These are phyloP conservation scores for Rousettus madagascariensis DNA, from an alignment of 2,797 vertebrate species.

Conservation along the genomic window DNA sequence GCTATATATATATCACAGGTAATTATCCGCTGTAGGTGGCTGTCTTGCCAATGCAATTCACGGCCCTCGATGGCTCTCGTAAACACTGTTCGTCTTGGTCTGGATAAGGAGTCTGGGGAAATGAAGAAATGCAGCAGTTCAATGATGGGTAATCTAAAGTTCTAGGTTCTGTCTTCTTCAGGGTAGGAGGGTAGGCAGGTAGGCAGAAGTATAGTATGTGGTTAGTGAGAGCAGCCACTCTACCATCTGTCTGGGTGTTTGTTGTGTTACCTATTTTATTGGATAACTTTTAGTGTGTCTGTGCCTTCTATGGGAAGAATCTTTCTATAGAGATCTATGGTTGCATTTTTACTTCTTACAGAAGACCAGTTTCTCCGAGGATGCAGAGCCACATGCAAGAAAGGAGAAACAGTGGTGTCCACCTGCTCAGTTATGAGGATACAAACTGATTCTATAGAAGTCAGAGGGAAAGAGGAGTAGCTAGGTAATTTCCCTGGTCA, in stretches of 20 bases:
- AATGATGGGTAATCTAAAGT: constrained; percentile 20
- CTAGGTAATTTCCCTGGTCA: not conserved
- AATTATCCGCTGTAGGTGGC: constrained; percentile 98
- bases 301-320: not conserved
- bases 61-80: constrained; percentile 96
- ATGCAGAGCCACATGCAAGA: constrained; percentile 19
- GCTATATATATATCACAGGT: constrained; percentile 96
- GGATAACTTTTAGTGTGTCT: constrained; percentile 17
- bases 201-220: not conserved
- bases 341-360: constrained; percentile 21
- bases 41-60: constrained; percentile 99
- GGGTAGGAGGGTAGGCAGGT: not conserved
- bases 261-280: not conserved
- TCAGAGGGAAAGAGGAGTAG: constrained; percentile 24
- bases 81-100: constrained; percentile 96
- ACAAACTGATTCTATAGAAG: not conserved
- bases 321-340: not conserved
- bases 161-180: constrained; percentile 24
- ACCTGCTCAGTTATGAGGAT: constrained; percentile 10
- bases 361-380: constrained; percentile 27
- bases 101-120: constrained; percentile 91
- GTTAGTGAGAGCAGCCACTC: not conserved
- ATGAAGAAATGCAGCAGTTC: constrained; percentile 36
- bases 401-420: not conserved
- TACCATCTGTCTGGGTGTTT: not conserved